Base-by-base conservation (phyloP, 2,113 vertebrate genomes). In the Hiodon tergisus region DNA sequence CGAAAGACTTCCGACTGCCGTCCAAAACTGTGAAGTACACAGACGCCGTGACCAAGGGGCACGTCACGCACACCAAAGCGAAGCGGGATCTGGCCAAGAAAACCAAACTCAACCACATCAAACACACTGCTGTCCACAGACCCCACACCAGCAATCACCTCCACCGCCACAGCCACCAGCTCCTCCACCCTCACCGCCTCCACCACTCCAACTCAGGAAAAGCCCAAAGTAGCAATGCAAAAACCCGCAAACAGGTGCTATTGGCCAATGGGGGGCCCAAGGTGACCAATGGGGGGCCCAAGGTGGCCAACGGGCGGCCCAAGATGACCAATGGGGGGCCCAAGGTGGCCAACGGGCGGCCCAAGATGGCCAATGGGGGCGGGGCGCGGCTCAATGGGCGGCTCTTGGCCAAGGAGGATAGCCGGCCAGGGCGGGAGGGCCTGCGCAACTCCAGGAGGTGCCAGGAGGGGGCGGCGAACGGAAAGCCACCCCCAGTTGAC, bases 181-280 rank as follows among this genome's bases (percentile, higher is more conserved):
- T n/a, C 63, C 71, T 59, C 1, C 14, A n/a, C 71, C 80, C 71
- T 48, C 76, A 68, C 65, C 80, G 71, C 54, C 76, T 72, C 69
- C 91, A 92, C 91, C 94, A 94, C 90, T 93, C 93, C 93, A 92
- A 95, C 97, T 99, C 97, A 99, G 97, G 97, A 94, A 99, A 96
- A 97, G 91, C 88, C 89, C 94, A 95, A 94, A 94, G 94, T 94
- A 97, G 95, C 95, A 96, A 98, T 98, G 96, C 97, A 99, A 99
- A 99, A 98, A 98, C 96, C 85, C 95, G 96, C 91, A 98, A 98
- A 97, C 96, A 98, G 96, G 97, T 99, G 97, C 96, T 99, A 95
- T 92, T 95, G 81, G 87, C 89, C 78, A 91, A 89, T 14, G 84
- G 89, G 85, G 86, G 88, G 84, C 89, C 87, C 83, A 83, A 81